Conservation (phyloP, 1,140 invertebrate species). For the Saccostrea cuccullata region DNA sequence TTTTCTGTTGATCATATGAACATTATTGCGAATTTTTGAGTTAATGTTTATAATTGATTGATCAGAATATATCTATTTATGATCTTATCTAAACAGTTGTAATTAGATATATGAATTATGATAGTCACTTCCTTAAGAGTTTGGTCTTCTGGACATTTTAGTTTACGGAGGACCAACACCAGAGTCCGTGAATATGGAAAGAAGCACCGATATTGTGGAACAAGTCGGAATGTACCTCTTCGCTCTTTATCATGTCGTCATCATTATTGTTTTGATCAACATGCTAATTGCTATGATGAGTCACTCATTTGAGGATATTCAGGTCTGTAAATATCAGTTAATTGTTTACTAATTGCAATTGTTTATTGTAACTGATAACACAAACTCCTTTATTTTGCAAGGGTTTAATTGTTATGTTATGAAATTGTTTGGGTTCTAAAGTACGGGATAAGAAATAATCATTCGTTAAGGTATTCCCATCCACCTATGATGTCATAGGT, state of each 20-base stretch:
- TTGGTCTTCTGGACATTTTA: conserved; percentile 31
- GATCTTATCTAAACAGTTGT: no score
- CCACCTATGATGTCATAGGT: no score
- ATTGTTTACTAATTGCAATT: conserved; percentile 42
- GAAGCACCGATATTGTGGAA: conserved; percentile 77
- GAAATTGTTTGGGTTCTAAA: no score
- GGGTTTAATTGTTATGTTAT: no score
- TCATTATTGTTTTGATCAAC: conserved; percentile 83
- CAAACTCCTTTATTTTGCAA: no score
- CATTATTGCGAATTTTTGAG: no score
- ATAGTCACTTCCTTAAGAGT: neutral
- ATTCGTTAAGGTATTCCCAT: no score
- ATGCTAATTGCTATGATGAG: conserved; percentile 84
- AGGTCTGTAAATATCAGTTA: conserved; percentile 72
- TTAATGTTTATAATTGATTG: no score
- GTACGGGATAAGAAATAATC: no score
- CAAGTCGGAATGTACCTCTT: conserved; percentile 82
- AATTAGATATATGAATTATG: neutral
- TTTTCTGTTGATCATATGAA: no score
- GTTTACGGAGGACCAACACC: conserved; percentile 56
- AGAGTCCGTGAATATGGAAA: conserved; percentile 58
- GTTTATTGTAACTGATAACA: no score
- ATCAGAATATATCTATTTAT: no score
- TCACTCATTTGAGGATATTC: conserved; percentile 82
- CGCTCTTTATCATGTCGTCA: conserved; percentile 80